A percentile compares a stretch with the other conserved stretches of the same genome.
These are phyloP conservation scores for Harpagoxenus sublaevis DNA, from an alignment of 2,888 invertebrate species.

Conservation along the genomic window DNA sequence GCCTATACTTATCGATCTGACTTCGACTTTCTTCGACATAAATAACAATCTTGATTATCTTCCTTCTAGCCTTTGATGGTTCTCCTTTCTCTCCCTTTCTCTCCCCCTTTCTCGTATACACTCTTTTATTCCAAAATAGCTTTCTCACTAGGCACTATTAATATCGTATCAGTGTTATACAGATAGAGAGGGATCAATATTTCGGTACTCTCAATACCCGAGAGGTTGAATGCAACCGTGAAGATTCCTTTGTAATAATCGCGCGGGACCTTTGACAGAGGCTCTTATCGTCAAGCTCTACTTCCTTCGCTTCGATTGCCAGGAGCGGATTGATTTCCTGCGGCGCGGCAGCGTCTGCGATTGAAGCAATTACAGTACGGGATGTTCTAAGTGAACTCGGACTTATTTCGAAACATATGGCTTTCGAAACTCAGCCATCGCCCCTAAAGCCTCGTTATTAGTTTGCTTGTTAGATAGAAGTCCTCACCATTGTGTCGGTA, in stretches of 20 bases:
- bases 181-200: constrained; percentile 71
- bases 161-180: constrained; percentile 69
- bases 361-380: constrained; percentile 59
- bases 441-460: constrained; percentile 20
- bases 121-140: constrained; percentile 66
- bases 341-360: constrained; percentile 57
- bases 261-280: constrained; percentile 66
- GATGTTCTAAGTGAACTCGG: constrained; percentile 13
- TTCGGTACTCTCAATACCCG: constrained; percentile 65
- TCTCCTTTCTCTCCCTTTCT: background rate
- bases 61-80: constrained; percentile 6
- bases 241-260: constrained; percentile 74
- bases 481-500: background rate
- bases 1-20: background rate
- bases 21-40: constrained; percentile 55
- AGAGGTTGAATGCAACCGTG: constrained; percentile 68
- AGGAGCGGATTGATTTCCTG: constrained; percentile 63
- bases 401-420: constrained; percentile 35
- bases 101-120: constrained; percentile 16
- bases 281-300: constrained; percentile 68
- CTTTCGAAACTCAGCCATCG: constrained; percentile 37
- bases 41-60: constrained; percentile 53
- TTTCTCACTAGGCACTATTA: constrained; percentile 69
- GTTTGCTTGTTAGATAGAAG: constrained; percentile 18
- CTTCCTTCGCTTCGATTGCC: constrained; percentile 59